These are phyloP conservation scores for Nothoprocta perdicaria DNA, from an alignment of 2,113 vertebrate species.

Conservation along the genomic window DNA sequence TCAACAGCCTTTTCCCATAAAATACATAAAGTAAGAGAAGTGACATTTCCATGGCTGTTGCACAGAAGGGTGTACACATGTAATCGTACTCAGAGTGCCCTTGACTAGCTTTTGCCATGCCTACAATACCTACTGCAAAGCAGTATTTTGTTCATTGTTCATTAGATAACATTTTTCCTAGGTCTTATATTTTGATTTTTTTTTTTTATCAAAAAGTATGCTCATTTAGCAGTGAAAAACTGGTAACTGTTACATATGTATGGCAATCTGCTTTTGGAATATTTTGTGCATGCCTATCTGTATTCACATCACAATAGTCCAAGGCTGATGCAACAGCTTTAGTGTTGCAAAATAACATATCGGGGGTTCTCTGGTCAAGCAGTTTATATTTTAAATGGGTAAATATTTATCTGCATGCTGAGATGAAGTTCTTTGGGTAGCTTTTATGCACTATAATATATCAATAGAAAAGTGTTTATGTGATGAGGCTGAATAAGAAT, in stretches of 20 bases:
- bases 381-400: constrained; percentile 19
- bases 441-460: background rate
- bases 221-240: background rate
- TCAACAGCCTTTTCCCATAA: background rate
- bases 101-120: background rate
- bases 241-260: background rate
- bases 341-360: background rate
- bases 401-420: constrained; percentile 6
- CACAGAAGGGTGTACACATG: background rate
- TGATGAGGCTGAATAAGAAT: background rate
- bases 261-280: background rate
- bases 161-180: background rate
- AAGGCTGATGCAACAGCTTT: background rate
- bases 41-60: background rate
- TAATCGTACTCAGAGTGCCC: background rate
- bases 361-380: constrained; percentile 16
- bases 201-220: background rate
- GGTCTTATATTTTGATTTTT: background rate
- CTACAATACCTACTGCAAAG: background rate
- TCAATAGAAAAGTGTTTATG: background rate
- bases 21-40: background rate
- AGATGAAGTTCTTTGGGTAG: background rate
- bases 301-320: background rate
- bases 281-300: background rate
- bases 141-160: background rate